phyloP scores from a whole-genome alignment of 1,140 invertebrate species.

The Drosophila watanabei region DNA sequence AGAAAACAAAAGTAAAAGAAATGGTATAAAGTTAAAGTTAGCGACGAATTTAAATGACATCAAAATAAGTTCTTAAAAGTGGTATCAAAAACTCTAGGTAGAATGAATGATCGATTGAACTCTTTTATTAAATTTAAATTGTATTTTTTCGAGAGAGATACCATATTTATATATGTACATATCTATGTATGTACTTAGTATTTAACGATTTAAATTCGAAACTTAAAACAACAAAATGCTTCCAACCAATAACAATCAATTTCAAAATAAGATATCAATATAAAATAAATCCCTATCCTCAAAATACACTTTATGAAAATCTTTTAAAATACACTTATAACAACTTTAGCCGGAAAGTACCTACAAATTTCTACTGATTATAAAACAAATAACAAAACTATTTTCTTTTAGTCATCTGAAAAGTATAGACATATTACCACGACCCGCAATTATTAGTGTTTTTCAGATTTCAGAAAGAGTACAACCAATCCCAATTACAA shows the following conservation, averaged over 20 bases:
- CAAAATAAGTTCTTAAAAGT: neutral
- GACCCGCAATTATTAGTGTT: neutral
- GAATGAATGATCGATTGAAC: neutral
- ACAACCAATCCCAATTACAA: neutral
- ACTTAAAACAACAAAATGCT: constrained; percentile 39
- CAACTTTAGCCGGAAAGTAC: neutral
- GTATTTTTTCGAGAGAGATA: constrained; percentile 10
- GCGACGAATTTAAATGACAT: constrained; percentile 11
- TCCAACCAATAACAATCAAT: constrained; percentile 66
- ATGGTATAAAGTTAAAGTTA: neutral
- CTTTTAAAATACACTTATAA: constrained; percentile 11
- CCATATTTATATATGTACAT: neutral
- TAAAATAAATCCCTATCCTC: neutral
- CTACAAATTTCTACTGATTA: neutral
- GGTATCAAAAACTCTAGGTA: neutral
- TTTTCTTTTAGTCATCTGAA: neutral
- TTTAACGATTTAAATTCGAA: constrained; percentile 16
- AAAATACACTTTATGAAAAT: neutral
- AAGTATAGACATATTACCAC: constrained; percentile 11
- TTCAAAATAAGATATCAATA: constrained; percentile 17
- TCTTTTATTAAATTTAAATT: neutral
- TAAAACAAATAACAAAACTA: neutral
- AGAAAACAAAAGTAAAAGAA: neutral
- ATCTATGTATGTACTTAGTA: constrained; percentile 6
- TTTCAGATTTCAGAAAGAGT: neutral